phyloP scores from a whole-genome alignment of 53 echinoderm and acorn worm species.

The Pentamera pediparva region DNA sequence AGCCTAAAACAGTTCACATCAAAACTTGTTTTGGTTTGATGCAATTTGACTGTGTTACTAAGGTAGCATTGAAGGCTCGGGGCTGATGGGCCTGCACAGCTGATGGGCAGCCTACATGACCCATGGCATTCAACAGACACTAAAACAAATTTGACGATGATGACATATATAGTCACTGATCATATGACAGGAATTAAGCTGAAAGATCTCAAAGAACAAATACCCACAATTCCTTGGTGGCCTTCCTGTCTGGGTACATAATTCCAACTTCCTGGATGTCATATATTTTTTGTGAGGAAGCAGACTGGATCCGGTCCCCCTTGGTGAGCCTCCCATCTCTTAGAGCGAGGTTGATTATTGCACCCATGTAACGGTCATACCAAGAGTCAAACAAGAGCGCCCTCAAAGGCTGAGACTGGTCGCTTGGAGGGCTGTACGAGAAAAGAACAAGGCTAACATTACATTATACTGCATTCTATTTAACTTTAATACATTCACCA shows the following conservation, averaged over 20 bases:
- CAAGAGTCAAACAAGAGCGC: slow-evolving; percentile 88
- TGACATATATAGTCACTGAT: not conserved
- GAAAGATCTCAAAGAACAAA: not conserved
- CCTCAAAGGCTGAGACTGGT: slow-evolving; percentile 45
- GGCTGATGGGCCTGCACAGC: too few relatives aligned
- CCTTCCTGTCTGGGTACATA: slow-evolving; percentile 72
- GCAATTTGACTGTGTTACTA: too few relatives aligned
- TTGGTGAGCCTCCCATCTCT: slow-evolving; percentile 66
- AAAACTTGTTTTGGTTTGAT: too few relatives aligned
- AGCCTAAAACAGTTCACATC: too few relatives aligned
- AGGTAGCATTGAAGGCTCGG: too few relatives aligned
- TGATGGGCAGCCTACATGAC: too few relatives aligned
- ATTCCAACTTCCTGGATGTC: slow-evolving; percentile 85
- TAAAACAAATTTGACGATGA: too few relatives aligned
- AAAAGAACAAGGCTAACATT: not conserved
- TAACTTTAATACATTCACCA: too few relatives aligned
- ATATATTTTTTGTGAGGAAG: slow-evolving; percentile 67
- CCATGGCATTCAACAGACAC: too few relatives aligned
- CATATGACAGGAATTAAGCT: not conserved
- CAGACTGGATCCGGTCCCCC: slow-evolving; percentile 75
- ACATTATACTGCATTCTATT: too few relatives aligned
- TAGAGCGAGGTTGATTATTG: slow-evolving; percentile 72
- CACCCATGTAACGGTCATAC: slow-evolving; percentile 81
- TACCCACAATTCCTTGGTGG: slow-evolving; percentile 47
- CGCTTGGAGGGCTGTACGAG: slow-evolving; percentile 51